Percentiles rank a stretch among this genome's conserved stretches.
phyloP scores from a whole-genome alignment of 92 coral and sea anemone species.

The Micromussa lordhowensis region DNA sequence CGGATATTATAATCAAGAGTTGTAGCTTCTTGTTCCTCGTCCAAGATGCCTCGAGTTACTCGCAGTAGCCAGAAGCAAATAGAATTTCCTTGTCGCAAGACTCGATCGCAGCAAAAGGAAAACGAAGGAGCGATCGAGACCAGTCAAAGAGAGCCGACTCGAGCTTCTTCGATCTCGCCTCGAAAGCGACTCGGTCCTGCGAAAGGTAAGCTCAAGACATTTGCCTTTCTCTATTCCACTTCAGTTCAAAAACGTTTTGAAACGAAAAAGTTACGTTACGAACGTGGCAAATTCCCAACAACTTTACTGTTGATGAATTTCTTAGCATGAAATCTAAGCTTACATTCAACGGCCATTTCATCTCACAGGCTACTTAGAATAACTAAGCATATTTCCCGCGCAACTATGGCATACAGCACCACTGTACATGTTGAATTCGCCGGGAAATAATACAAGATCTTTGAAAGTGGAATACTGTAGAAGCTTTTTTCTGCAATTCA shows the following conservation, averaged over 20 bases:
- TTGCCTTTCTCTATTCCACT: background rate
- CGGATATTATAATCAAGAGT: background rate
- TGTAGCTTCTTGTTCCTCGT: background rate
- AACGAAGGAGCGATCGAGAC: background rate
- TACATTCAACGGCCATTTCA: background rate
- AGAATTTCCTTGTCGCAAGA: constrained; percentile 84
- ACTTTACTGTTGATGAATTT: too few species aligned
- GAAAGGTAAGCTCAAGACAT: constrained; percentile 55
- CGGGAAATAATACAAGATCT: background rate
- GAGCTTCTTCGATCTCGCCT: constrained; percentile 59
- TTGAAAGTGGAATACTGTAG: background rate
- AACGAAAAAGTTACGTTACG: background rate
- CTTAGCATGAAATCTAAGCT: background rate
- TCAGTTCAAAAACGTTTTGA: background rate
- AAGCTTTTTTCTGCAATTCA: background rate
- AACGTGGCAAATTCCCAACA: background rate
- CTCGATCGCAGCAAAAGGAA: constrained; percentile 70
- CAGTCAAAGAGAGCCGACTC: constrained; percentile 1
- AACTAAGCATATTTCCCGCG: background rate
- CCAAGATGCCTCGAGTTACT: constrained; percentile 78
- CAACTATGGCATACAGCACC: too few species aligned
- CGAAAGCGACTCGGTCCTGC: constrained; percentile 75
- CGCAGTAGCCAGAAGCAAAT: constrained; percentile 81
- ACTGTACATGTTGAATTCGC: background rate
- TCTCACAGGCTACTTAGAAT: background rate